Evolutionary conservation across 2,797 vertebrate genomes (phyloP).

Genomic region (Phataginus tetradactyla): DNA sequence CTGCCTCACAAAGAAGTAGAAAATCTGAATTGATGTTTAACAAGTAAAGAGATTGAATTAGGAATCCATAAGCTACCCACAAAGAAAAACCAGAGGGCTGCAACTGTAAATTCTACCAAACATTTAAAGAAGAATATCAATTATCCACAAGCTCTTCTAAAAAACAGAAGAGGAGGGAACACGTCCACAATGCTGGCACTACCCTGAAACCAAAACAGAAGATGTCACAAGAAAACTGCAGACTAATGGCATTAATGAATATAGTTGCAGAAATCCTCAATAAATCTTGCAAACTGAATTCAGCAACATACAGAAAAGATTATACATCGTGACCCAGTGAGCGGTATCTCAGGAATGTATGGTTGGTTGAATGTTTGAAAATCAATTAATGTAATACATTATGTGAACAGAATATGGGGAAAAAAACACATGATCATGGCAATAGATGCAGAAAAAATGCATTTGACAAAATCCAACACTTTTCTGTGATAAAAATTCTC

Average conservation of each 20-base stretch:
- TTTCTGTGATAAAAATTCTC: background rate
- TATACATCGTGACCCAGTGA: background rate
- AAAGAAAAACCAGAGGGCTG: background rate
- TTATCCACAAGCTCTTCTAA: background rate
- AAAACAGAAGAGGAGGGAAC: background rate
- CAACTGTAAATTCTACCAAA: background rate
- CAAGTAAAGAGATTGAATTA: background rate
- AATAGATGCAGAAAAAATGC: background rate
- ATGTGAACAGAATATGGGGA: background rate
- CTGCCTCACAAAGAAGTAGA: background rate
- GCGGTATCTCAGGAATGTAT: background rate
- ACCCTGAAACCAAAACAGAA: background rate
- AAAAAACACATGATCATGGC: background rate
- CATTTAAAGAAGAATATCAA: background rate
- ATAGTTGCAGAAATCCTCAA: background rate
- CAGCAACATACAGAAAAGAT: background rate
- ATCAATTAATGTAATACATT: background rate
- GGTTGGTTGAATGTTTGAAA: accelerated
- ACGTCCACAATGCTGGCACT: too few species aligned
- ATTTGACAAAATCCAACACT: background rate
- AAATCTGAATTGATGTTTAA: background rate
- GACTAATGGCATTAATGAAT: too few species aligned
- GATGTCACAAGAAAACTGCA: background rate
- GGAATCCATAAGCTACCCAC: background rate
- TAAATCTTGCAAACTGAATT: background rate